Conservation (phyloP, 2,113 vertebrate species). For the Aldabrachelys gigantea region DNA sequence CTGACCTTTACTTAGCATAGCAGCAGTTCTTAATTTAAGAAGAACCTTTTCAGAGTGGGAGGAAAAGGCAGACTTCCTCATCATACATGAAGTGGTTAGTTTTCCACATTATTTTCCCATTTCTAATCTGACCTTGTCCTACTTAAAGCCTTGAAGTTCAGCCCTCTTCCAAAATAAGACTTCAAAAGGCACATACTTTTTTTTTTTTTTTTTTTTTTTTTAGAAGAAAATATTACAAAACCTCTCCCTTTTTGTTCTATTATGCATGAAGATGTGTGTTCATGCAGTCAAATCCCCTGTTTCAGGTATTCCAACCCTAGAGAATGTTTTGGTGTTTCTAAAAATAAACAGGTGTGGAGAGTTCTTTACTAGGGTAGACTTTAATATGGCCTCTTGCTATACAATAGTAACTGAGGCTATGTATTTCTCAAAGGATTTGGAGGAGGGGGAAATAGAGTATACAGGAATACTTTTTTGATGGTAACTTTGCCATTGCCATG, state of each 20-base stretch:
- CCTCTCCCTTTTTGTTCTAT: constrained; percentile 55
- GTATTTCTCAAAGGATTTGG: neutral
- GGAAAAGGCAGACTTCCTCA: neutral
- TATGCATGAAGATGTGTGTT: neutral
- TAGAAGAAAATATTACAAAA: constrained; percentile 68
- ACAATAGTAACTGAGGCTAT: neutral
- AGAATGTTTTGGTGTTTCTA: neutral
- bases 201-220: constrained; percentile 73
- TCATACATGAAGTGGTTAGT: constrained; percentile 27
- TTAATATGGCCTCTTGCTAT: neutral
- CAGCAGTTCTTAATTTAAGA: constrained; percentile 37
- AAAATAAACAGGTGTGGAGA: neutral
- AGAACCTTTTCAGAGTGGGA: constrained; percentile 9
- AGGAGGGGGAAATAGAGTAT: neutral
- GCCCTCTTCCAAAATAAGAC: constrained; percentile 66
- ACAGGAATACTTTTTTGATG: neutral
- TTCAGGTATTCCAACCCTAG: neutral
- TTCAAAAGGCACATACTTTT: constrained; percentile 54
- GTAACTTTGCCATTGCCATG: neutral
- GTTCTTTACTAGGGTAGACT: neutral
- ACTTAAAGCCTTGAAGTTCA: constrained; percentile 60
- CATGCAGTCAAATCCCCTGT: neutral
- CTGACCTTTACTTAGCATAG: constrained; percentile 50
- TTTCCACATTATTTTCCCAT: constrained; percentile 30
- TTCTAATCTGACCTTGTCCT: constrained; percentile 46